Base-by-base conservation (phyloP, 2,113 vertebrate species). In the Callorhinus ursinus region DNA sequence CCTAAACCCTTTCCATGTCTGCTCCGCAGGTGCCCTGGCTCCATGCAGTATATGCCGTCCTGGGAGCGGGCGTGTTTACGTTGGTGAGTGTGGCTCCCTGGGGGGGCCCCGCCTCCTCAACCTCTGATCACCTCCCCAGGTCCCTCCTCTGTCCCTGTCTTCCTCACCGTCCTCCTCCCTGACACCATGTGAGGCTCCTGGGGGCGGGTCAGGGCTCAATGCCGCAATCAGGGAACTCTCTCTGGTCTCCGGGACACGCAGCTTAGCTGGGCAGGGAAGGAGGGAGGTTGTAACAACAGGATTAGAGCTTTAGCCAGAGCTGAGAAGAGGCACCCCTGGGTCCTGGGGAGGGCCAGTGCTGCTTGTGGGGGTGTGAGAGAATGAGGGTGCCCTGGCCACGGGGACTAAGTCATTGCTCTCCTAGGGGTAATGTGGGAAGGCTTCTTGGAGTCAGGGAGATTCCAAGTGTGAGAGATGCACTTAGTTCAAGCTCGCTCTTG, bases 11-110 rank as follows among this genome's bases (percentile, higher is more conserved):
- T 5, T 95, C 26, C 90, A 4, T 31, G 19, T 97, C 93, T 93
- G 63, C 63, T 76, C 61, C 39, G 4, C 90, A 99, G 99, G 99
- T 99, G 26, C 99, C 99, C 1, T 99, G 99, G 99, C 98, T 99
- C 67, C 99, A 99, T 0, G 98, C 98, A 0, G 93, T 99, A 88
- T 99, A 99, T 1, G 99, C 99, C 28, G 98, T 96, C 7, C 98
- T 99, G 15, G 99, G 99, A 96, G 99, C 99, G 2, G 98, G 99
- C 28, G 98, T 99, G 83, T 99, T 99, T 91, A 99, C 99, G 0
- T 98, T 99, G 99, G 99, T 99, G 98, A 99, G 99, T 97, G 96
- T 55, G 42, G 7, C 13, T 81, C 36, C 42, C 26, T 39, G 11
- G 53, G 53, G 53, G 4, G 28, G 0, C 15, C 6, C 9, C 0